Base-by-base conservation (phyloP, 2,888 invertebrate genomes). In the Drosophila parthenogenetica region DNA sequence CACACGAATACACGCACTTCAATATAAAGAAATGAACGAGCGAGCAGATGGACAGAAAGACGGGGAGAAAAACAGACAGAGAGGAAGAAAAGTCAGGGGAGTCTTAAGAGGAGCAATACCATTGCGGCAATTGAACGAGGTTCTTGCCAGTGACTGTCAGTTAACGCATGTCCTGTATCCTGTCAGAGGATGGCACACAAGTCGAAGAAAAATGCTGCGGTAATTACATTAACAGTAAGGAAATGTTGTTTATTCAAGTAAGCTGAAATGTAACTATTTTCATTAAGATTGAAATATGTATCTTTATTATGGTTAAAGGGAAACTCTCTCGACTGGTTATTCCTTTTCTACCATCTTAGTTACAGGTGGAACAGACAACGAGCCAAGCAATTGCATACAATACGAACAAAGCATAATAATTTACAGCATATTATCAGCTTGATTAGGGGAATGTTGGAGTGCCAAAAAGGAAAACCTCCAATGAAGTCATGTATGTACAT, bases 221-320 rank as follows among this genome's bases (percentile, higher is more conserved):
- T 89, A 90, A 88, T 88, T 90, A 90, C 89, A 80, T 79, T 85
- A 87, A 79, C 76, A 79, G 54, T 50, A 71, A 59, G 74, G 66
- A 80, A 77, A 79, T 76, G 80, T 74, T 85, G 75, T 80, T 82
- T 81, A 85, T 81, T 71, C 76, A 75, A 82, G 72, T 46, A 69
- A 69, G 63, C 67, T 57, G 73, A 81, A 76, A 69, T 74, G 77
- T 76, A 90, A 81, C 89, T 72, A 85, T 84, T 88, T 89, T 90
- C 89, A 88, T 82, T 87, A 89, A 88, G 88, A 87, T 81, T 82
- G 81, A 90, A 82, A 79, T 85, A 87, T 77, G 76, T 64, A 65
- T 61, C 54, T 78, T 64, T 77, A 64, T 61, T 64, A 72, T 67
- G 50, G 59, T 48, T 43, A 54, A 32, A 40, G 42, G 7, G 10